Base-by-base conservation (phyloP, 2,888 invertebrate genomes). In the Poecilus cupreus region DNA sequence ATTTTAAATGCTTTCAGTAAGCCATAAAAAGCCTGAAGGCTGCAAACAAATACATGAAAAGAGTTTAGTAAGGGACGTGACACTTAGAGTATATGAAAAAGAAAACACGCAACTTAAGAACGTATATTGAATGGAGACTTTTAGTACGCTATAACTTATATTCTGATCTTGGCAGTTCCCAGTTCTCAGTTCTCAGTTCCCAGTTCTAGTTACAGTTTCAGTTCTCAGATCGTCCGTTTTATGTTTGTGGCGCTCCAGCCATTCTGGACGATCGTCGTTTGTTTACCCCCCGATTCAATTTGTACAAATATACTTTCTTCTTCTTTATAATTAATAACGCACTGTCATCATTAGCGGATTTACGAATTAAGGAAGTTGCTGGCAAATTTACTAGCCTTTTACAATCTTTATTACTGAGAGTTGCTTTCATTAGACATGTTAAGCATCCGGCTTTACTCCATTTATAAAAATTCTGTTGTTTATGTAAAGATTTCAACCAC, bases 1-100 rank as follows among this genome's bases (percentile, higher is more conserved):
- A 68, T 18, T 32, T 32, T 18, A 51, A 51, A 51, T 51, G 51
- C 64, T 68, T 68, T 68, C 32, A 68, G 60, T 32, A 60, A 32
- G 39, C 16, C 37, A 68, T 68, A 68, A 68, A 68, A 68, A 32
- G 37, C 64, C n/a, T 32, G 26, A 68, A 68, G 51, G 51, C 51
- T 32, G 64, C 64, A 68, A 68, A 68, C 64, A 68, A 68, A 68
- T 68, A 68, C 64, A 68, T 68, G 64, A 68, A 68, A 68, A 68
- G 64, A 68, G 64, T 68, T 68, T 68, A 68, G 64, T 32, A 37
- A 32, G 39, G 26, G 39, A 20, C 32, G 20, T 16, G 64, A 68
- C 64, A 68, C 64, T 68, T 68, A 68, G 18, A 37, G 37, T 68
- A 68, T 68, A 68, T 68, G 64, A 68, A 68, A 68, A 68, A 68